Evolutionary conservation across 2,113 vertebrate species (phyloP).

Genomic region (Junco hyemalis): DNA sequence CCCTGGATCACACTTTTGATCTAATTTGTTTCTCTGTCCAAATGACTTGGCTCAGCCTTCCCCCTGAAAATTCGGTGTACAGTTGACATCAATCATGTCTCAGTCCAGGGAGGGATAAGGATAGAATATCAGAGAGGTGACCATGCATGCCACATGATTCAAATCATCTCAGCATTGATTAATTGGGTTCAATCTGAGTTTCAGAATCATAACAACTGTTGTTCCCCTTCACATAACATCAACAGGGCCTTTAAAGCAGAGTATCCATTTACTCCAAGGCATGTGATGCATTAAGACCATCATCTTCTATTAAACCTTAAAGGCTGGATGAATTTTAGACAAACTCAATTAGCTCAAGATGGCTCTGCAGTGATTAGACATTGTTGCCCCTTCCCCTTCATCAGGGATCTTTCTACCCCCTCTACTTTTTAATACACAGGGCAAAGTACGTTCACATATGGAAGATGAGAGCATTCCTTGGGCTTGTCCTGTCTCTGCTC

Average conservation of each 20-base stretch:
- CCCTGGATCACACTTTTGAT: constrained; percentile 78
- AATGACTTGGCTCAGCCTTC: constrained; percentile 69
- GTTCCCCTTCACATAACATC: constrained; percentile 74
- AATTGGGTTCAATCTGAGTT: constrained; percentile 82
- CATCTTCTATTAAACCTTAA: constrained; percentile 75
- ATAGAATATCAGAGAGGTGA: constrained; percentile 84
- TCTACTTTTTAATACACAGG: neutral
- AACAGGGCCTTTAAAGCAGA: constrained; percentile 77
- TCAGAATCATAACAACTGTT: constrained; percentile 81
- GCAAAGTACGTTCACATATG: constrained; percentile 25
- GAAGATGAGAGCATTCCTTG: neutral
- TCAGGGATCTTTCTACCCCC: constrained; percentile 44
- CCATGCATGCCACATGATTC: constrained; percentile 81
- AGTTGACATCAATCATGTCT: constrained; percentile 80
- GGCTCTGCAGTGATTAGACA: constrained; percentile 68
- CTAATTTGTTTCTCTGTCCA: constrained; percentile 84
- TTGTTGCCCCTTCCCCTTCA: constrained; percentile 58
- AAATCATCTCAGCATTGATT: constrained; percentile 83
- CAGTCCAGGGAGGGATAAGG: constrained; percentile 64
- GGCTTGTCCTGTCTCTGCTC: neutral
- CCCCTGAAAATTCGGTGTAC: constrained; percentile 66
- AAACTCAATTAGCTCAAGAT: constrained; percentile 80
- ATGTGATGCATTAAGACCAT: constrained; percentile 70
- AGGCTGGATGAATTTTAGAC: constrained; percentile 74
- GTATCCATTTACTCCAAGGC: constrained; percentile 71